Conservation (phyloP, 37 sponge, comb jelly and placozoan genomes). For the Agelas oroides region DNA sequence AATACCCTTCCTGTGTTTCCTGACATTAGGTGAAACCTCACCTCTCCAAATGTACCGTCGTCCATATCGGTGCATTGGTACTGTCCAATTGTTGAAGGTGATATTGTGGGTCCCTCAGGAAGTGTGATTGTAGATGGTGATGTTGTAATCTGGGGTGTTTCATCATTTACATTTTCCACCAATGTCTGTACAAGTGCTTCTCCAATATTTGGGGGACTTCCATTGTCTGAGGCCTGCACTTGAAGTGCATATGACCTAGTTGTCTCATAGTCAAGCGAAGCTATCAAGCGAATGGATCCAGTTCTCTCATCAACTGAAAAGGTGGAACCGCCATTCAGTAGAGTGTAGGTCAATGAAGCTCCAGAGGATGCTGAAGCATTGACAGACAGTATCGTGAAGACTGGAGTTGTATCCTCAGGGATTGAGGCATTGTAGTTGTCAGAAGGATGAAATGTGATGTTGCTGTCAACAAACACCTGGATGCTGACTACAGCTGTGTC, state of each 20-base stretch:
- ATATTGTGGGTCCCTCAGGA: slow-evolving; percentile 11
- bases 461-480: slow-evolving; percentile 22
- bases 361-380: slow-evolving; percentile 22
- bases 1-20: slow-evolving; percentile 35
- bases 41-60: slow-evolving; percentile 45
- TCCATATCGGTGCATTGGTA: slow-evolving; percentile 63
- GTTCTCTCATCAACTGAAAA: slow-evolving; percentile 46
- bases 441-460: slow-evolving; percentile 57
- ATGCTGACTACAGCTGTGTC: slow-evolving; percentile 51
- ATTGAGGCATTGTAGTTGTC: neutral
- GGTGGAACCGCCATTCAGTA: neutral
- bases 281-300: slow-evolving; percentile 53
- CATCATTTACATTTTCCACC: slow-evolving; percentile 65
- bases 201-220: slow-evolving; percentile 44
- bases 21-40: slow-evolving; percentile 37
- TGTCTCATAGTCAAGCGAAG: slow-evolving; percentile 70
- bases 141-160: slow-evolving; percentile 35
- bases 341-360: slow-evolving; percentile 31
- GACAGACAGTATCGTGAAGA: neutral
- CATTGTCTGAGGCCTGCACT: slow-evolving; percentile 56
- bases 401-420: slow-evolving; percentile 24
- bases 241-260: slow-evolving; percentile 23
- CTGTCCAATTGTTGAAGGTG: neutral
- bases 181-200: slow-evolving; percentile 30
- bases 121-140: neutral